These are phyloP conservation scores for Rapana venosa DNA, from an alignment of 2,888 invertebrate species.

Conservation along the genomic window DNA sequence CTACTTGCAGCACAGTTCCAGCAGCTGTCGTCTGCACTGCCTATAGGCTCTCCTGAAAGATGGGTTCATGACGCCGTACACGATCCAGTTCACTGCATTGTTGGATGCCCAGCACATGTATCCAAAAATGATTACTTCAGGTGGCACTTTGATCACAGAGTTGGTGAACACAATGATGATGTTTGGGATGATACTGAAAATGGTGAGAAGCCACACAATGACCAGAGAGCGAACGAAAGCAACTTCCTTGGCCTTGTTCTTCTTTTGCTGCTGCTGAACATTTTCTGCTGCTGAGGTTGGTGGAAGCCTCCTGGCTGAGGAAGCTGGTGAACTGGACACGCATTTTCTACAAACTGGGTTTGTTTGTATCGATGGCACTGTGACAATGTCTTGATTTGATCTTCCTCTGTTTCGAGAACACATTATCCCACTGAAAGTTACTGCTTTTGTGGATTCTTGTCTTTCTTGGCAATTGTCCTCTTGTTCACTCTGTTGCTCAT, in stretches of 20 bases:
- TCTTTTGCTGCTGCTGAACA: neutral
- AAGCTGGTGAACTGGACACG: too few species aligned
- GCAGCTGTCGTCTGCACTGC: neutral
- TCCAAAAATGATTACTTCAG: constrained; percentile 16
- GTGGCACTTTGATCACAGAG: neutral
- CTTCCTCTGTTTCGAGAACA: neutral
- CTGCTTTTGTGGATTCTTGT: neutral
- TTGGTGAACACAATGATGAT: constrained; percentile 28
- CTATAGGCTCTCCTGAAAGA: constrained; percentile 39
- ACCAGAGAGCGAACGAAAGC: constrained; percentile 29
- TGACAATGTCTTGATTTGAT: too few species aligned
- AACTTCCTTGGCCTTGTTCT: neutral
- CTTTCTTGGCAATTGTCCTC: too few species aligned
- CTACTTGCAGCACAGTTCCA: too few species aligned
- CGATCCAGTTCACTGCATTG: constrained; percentile 45
- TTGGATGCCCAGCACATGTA: constrained; percentile 34
- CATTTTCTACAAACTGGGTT: too few species aligned
- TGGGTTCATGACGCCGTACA: constrained; percentile 49
- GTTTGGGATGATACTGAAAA: constrained; percentile 24
- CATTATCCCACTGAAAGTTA: neutral
- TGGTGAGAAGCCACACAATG: constrained; percentile 1
- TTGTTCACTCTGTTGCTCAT: too few species aligned
- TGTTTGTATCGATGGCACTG: too few species aligned
- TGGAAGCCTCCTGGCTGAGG: neutral
- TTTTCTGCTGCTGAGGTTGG: neutral